A percentile compares a stretch with the other conserved stretches of the same genome.
These are phyloP conservation scores for Gallinago stenura DNA, from an alignment of 2,797 vertebrate species.

Conservation along the genomic window DNA sequence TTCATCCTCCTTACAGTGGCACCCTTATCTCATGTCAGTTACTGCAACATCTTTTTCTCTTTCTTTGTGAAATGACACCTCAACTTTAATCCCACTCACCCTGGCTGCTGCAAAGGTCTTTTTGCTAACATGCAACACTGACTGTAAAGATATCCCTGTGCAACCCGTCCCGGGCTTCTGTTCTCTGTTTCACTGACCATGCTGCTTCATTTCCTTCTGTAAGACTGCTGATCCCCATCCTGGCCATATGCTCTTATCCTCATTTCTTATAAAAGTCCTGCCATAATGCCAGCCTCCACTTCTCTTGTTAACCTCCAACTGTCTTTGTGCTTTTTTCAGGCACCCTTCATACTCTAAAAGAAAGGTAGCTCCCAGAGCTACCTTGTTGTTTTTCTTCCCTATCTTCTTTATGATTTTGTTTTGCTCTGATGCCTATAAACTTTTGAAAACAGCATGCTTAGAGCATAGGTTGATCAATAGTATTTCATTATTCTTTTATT, in stretches of 20 bases:
- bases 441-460: not conserved
- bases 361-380: not conserved
- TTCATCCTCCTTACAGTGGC: rapidly evolving
- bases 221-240: not conserved
- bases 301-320: not conserved
- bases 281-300: not conserved
- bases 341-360: not conserved
- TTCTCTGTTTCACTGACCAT: not conserved
- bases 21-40: not conserved
- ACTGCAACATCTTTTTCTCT: not conserved
- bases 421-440: not conserved
- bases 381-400: not conserved
- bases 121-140: not conserved
- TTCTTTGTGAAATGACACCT: not conserved
- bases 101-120: not conserved
- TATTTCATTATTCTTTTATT: not conserved
- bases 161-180: not conserved
- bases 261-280: not conserved
- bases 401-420: not conserved
- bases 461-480: not conserved
- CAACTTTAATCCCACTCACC: not conserved
- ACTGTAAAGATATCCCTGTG: not conserved
- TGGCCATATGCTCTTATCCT: not conserved
- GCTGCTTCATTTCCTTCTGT: not conserved
- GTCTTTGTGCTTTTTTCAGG: not conserved